phyloP scores from a whole-genome alignment of 2,113 vertebrate species.

The Oryzias woworae region DNA sequence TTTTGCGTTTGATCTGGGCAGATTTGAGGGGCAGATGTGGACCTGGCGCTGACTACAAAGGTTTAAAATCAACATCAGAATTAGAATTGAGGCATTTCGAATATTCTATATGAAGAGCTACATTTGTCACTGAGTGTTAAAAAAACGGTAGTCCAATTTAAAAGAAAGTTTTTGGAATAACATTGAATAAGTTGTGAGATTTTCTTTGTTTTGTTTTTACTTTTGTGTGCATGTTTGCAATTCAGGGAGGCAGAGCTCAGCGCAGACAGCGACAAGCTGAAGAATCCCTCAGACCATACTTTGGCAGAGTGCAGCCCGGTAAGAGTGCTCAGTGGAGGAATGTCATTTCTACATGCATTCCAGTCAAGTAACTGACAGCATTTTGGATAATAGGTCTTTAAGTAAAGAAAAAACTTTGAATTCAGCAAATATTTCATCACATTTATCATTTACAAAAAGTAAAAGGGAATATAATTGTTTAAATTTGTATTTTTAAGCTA shows the following conservation, averaged over 20 bases:
- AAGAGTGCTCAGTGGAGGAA: conserved; percentile 5
- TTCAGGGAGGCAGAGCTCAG: conserved; percentile 70
- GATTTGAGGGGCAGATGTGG: conserved; percentile 52
- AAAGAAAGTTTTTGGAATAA: no score
- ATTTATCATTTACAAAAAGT: no score
- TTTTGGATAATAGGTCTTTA: no score
- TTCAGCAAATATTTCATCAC: no score
- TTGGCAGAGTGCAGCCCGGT: conserved; percentile 76
- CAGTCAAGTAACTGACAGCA: not conserved
- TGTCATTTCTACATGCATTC: not conserved
- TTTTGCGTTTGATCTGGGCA: conserved; percentile 46
- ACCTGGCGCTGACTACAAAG: conserved; percentile 65
- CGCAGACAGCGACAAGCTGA: conserved; percentile 74
- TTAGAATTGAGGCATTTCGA: conserved; percentile 2
- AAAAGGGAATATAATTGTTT: no score
- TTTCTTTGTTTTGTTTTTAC: not conserved
- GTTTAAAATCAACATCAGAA: conserved; percentile 13
- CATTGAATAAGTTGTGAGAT: not conserved
- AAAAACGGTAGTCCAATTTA: not conserved
- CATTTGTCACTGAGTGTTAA: not conserved
- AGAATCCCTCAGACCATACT: conserved; percentile 68
- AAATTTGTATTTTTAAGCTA: no score
- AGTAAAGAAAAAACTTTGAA: no score
- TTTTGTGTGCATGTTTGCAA: conserved; percentile 32
- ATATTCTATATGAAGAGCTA: not conserved